Percentiles rank a stretch among this genome's conserved stretches.
phyloP scores from a whole-genome alignment of 2,797 vertebrate species.

The Crocidura indochinensis region DNA sequence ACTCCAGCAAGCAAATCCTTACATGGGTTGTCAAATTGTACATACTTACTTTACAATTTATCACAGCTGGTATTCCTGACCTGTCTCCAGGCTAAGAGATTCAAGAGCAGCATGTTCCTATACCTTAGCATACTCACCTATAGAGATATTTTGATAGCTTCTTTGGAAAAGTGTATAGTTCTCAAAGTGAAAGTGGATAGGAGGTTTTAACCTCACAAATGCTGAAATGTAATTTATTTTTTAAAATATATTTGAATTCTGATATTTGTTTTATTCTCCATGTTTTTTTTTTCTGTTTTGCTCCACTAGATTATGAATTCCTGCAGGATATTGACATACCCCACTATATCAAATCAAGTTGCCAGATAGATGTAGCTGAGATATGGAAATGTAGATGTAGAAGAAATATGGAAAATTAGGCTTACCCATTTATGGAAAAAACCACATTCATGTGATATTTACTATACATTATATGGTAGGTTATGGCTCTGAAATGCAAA shows the following conservation, averaged over 20 bases:
- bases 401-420: not conserved
- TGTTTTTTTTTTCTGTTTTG: not conserved
- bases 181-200: constrained; percentile 77
- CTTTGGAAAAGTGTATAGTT: constrained; percentile 72
- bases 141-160: constrained; percentile 81
- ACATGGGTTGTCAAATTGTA: constrained; percentile 84
- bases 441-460: not conserved
- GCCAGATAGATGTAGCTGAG: not conserved
- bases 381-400: too few species aligned
- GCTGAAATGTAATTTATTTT: constrained; percentile 51
- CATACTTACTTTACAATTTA: constrained; percentile 85
- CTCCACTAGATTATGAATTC: not conserved
- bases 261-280: constrained; percentile 43
- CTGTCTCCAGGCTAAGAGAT: constrained; percentile 86
- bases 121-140: constrained; percentile 65
- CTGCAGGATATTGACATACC: not conserved
- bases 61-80: constrained; percentile 88
- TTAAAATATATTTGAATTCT: constrained; percentile 69
- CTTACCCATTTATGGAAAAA: not conserved
- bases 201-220: constrained; percentile 56
- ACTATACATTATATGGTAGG: not conserved
- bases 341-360: not conserved
- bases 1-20: constrained; percentile 81
- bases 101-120: constrained; percentile 76
- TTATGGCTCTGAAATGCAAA: not conserved